Evolutionary conservation across 2,797 vertebrate species (phyloP).

Genomic region (Pteropus rufus): DNA sequence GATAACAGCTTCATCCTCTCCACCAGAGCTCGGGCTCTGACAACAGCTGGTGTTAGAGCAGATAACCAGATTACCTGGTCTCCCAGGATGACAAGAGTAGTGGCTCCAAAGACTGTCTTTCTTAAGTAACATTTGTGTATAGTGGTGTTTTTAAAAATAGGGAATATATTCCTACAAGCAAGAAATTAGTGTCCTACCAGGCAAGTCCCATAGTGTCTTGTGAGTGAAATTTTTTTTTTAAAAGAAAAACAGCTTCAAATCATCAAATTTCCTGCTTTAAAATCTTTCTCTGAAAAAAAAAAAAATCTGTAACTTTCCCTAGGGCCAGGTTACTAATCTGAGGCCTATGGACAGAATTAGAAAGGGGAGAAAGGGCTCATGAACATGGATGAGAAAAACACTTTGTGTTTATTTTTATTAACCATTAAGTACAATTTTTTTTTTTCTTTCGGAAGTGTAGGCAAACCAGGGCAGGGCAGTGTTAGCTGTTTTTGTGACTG

Average conservation of each 20-base stretch:
- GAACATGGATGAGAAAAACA: background rate
- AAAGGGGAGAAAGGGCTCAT: rapidly evolving
- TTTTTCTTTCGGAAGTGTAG: background rate
- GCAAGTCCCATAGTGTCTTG: background rate
- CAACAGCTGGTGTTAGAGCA: background rate
- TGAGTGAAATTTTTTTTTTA: background rate
- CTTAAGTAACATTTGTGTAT: constrained; percentile 5
- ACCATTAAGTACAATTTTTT: background rate
- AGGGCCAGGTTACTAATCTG: background rate
- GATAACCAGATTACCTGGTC: background rate
- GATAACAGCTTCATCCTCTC: background rate
- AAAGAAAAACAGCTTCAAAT: background rate
- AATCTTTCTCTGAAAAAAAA: background rate
- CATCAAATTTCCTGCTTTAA: background rate
- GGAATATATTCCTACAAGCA: background rate
- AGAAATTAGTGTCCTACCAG: constrained; percentile 38
- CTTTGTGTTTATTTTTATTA: background rate
- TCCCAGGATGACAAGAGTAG: background rate
- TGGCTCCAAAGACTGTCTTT: background rate
- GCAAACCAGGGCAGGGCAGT: background rate
- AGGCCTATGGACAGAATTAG: background rate
- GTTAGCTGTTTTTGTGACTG: background rate
- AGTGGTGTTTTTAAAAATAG: background rate
- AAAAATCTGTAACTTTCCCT: background rate
- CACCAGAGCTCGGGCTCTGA: background rate